These are phyloP conservation scores for Melieria picta DNA, from an alignment of 2,888 invertebrate genomes.

Conservation along the genomic window DNA sequence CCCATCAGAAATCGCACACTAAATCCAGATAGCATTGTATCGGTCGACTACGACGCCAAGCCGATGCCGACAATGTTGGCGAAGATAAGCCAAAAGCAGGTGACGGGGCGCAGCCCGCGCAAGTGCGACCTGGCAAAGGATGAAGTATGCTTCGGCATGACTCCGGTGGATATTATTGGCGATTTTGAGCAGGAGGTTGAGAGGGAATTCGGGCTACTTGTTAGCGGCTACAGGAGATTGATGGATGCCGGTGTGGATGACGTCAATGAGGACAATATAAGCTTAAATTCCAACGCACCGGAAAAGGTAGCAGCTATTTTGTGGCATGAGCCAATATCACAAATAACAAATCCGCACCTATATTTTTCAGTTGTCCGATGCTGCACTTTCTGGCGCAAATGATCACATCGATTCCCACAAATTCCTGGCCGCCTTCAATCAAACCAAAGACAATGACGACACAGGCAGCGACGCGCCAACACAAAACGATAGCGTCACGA, in stretches of 20 bases:
- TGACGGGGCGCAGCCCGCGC: background rate
- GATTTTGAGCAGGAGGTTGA: slow-evolving; percentile 63
- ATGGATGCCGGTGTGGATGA: slow-evolving; percentile 34
- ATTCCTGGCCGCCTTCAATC: slow-evolving; percentile 39
- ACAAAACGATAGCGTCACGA: background rate
- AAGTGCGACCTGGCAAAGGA: slow-evolving; percentile 39
- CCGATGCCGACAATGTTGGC: slow-evolving; percentile 3
- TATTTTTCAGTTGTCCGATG: slow-evolving; percentile 44
- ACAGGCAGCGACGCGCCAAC: background rate
- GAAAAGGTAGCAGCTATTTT: too few relatives aligned
- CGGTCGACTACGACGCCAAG: slow-evolving; percentile 20
- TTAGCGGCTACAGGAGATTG: slow-evolving; percentile 57
- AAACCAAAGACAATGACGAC: slow-evolving; percentile 28
- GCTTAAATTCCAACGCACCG: too few relatives aligned
- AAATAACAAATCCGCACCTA: background rate
- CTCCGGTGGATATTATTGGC: slow-evolving; percentile 62
- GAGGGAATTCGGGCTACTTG: slow-evolving; percentile 60
- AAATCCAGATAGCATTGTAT: too few relatives aligned
- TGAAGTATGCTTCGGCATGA: slow-evolving; percentile 51
- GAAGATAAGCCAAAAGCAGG: too few relatives aligned
- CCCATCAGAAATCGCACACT: background rate
- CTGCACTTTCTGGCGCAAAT: slow-evolving; percentile 48
- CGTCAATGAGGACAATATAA: slow-evolving; percentile 7
- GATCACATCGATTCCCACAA: slow-evolving; percentile 46
- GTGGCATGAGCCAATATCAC: too few relatives aligned